A percentile compares a stretch with the other conserved stretches of the same genome.
These are phyloP conservation scores for Morone chrysops DNA, from an alignment of 2,113 vertebrate genomes.

Conservation along the genomic window DNA sequence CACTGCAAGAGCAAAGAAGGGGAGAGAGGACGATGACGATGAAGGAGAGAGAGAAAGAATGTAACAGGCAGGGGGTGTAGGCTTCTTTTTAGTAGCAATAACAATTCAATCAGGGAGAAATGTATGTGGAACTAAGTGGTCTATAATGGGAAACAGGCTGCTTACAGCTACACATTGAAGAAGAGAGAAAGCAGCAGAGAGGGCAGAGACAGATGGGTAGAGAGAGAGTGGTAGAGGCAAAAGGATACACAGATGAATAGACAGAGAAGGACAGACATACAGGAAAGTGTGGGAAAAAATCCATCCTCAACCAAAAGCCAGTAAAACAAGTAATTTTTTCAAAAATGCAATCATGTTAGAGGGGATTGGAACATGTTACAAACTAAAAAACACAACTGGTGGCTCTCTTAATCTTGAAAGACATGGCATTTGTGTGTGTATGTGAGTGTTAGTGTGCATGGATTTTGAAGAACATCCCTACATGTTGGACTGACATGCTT, in stretches of 20 bases:
- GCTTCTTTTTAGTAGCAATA: constrained; percentile 77
- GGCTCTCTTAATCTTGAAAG: constrained; percentile 66
- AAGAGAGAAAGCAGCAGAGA: constrained; percentile 17
- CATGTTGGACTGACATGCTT: constrained; percentile 72
- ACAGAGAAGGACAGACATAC: not conserved
- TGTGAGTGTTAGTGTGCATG: constrained; percentile 24
- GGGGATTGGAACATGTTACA: constrained; percentile 68
- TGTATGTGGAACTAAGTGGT: constrained; percentile 81
- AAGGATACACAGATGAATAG: not conserved
- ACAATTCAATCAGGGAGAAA: constrained; percentile 77
- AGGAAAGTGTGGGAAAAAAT: not conserved
- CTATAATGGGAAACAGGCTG: constrained; percentile 75
- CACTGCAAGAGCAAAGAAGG: constrained; percentile 13
- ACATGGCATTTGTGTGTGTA: constrained; percentile 45
- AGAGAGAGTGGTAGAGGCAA: not conserved
- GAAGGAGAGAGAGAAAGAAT: constrained; percentile 29
- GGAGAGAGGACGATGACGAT: constrained; percentile 13
- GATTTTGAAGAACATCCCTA: constrained; percentile 69
- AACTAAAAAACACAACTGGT: constrained; percentile 58
- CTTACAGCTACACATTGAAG: constrained; percentile 32
- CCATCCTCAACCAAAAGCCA: not conserved
- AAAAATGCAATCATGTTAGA: constrained; percentile 58
- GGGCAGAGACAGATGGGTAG: constrained; percentile 12
- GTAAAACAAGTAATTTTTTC: constrained; percentile 56
- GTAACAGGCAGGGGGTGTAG: not conserved